These are phyloP conservation scores for Drosophila picticornis DNA, from an alignment of 2,888 invertebrate species.

Conservation along the genomic window DNA sequence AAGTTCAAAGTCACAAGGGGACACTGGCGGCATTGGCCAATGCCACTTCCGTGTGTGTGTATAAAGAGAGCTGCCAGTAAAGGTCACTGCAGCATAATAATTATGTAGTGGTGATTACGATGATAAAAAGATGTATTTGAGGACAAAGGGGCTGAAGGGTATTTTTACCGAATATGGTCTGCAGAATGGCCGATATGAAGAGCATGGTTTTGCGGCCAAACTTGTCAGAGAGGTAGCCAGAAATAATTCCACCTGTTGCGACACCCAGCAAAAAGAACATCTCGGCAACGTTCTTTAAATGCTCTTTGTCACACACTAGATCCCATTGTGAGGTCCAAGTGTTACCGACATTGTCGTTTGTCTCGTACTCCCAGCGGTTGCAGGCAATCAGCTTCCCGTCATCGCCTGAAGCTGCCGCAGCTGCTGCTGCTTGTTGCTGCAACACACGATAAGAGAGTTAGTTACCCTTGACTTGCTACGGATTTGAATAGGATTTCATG, in stretches of 20 bases:
- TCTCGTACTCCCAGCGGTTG: conserved; percentile 88
- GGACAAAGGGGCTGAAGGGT: neutral
- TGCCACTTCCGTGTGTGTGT: conserved; percentile 57
- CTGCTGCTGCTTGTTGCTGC: conserved; percentile 49
- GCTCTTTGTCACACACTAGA: conserved; percentile 90
- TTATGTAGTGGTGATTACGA: conserved; percentile 22
- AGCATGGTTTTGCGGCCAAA: conserved; percentile 92
- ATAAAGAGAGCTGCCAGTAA: conserved; percentile 32
- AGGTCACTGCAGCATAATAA: conserved; percentile 37
- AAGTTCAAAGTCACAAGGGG: conserved; percentile 77
- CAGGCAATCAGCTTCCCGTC: conserved; percentile 86
- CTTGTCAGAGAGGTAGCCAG: conserved; percentile 92
- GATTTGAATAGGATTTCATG: conserved; percentile 23
- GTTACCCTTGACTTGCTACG: conserved; percentile 26
- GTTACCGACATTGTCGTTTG: conserved; percentile 86
- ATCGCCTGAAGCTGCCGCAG: conserved; percentile 12
- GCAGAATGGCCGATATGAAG: conserved; percentile 89
- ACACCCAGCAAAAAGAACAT: conserved; percentile 92
- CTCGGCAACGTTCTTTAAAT: conserved; percentile 90
- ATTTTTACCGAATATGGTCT: conserved; percentile 88
- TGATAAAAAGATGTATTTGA: conserved; percentile 1
- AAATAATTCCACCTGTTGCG: conserved; percentile 91
- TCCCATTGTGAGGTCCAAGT: conserved; percentile 92
- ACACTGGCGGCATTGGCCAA: conserved; percentile 61
- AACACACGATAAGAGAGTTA: conserved; percentile 11